A percentile compares a stretch with the other conserved stretches of the same genome.
Conservation (phyloP, 1,140 invertebrate genomes). For the Panagrolaimus sp. region DNA sequence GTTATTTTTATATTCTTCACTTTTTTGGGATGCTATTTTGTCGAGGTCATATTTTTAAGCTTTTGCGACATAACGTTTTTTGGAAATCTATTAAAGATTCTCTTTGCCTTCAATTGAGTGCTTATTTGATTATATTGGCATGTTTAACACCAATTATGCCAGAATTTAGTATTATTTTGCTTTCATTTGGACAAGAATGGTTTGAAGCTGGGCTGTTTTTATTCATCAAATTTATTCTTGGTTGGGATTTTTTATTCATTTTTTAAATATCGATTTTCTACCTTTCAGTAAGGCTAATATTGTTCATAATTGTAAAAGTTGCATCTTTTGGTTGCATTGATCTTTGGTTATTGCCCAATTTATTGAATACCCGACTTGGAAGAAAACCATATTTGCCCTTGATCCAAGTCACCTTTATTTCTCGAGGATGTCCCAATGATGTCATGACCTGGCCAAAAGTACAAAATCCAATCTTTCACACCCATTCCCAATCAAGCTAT, state of each 20-base stretch:
- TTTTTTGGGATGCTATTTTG: not conserved
- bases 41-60: not conserved
- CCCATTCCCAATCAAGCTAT: not conserved
- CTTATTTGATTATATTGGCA: not conserved
- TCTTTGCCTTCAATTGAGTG: not conserved
- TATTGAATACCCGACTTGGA: not conserved
- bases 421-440: not conserved
- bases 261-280: not conserved
- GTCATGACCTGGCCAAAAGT: not conserved
- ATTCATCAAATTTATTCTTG: conserved; percentile 2
- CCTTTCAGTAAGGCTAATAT: conserved; percentile 1
- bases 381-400: not conserved
- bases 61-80: not conserved
- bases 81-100: not conserved
- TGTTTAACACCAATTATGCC: not conserved
- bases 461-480: not conserved
- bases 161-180: not conserved
- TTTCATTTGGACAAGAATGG: not conserved
- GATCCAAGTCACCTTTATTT: not conserved
- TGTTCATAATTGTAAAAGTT: conserved; percentile 3
- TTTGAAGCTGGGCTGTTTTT: not conserved
- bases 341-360: not conserved
- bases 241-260: conserved; percentile 3
- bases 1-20: conserved; percentile 3
- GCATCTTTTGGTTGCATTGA: not conserved